phyloP scores from a whole-genome alignment of 2,888 invertebrate species.

The Synergus umbraculus region DNA sequence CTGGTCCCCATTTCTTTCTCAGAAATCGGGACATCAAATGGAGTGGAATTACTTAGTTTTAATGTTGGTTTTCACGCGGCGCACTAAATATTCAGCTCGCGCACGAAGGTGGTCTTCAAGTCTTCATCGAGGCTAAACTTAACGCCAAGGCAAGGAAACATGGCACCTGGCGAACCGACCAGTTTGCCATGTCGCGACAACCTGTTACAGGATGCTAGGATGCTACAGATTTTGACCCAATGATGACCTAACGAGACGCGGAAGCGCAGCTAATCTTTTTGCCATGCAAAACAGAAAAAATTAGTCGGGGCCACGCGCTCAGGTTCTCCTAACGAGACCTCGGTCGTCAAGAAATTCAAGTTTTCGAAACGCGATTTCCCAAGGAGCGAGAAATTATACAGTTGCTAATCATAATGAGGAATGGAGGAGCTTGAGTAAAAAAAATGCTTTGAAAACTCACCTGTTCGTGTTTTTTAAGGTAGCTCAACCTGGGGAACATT shows the following conservation, averaged over 20 bases:
- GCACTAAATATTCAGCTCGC: constrained; percentile 57
- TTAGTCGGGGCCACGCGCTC: constrained; percentile 31
- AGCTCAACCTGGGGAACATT: constrained; percentile 91
- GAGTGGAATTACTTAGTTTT: constrained; percentile 24
- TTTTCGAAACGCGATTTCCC: constrained; percentile 33
- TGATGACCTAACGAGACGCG: constrained; percentile 67
- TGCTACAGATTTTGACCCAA: constrained; percentile 70
- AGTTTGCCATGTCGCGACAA: constrained; percentile 60
- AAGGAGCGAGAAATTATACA: neutral
- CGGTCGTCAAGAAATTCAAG: constrained; percentile 49
- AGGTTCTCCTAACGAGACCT: constrained; percentile 36
- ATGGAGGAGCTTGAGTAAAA: neutral
- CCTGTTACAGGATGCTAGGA: constrained; percentile 66
- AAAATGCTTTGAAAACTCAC: constrained; percentile 76
- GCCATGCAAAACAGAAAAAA: constrained; percentile 60
- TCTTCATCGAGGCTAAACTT: constrained; percentile 55
- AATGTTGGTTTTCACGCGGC: constrained; percentile 20
- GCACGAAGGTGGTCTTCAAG: constrained; percentile 54
- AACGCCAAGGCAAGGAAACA: constrained; percentile 40
- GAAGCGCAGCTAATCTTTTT: constrained; percentile 60
- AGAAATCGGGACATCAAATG: neutral
- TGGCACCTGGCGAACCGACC: constrained; percentile 64
- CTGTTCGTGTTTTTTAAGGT: constrained; percentile 95
- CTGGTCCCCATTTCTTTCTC: neutral
- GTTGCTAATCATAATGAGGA: neutral